Evolutionary conservation across 2,888 invertebrate species (phyloP).

Genomic region (Horisme vitalbata): DNA sequence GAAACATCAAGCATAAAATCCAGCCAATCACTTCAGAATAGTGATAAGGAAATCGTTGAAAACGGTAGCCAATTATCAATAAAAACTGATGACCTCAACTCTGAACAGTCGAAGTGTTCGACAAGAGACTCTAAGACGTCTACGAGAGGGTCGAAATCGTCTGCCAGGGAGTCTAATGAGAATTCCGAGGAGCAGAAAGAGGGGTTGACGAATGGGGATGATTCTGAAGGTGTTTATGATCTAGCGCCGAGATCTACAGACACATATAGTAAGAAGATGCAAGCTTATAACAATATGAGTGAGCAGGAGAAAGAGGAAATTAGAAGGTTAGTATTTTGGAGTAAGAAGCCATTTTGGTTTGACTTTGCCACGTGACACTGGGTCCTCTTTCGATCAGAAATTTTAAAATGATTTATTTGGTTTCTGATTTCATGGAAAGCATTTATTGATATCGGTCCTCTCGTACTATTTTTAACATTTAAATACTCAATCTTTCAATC

Average conservation of each 20-base stretch:
- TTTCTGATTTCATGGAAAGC: too few relatives aligned
- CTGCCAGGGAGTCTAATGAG: conserved; percentile 52
- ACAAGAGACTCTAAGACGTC: conserved; percentile 42
- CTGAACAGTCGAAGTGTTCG: conserved; percentile 53
- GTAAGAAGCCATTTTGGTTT: too few relatives aligned
- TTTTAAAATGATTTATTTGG: too few relatives aligned
- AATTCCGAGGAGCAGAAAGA: conserved; percentile 54
- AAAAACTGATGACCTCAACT: conserved; percentile 69
- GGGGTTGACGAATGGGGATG: conserved; percentile 63
- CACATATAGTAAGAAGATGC: conserved; percentile 76
- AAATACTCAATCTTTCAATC: too few relatives aligned
- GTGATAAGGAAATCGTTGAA: conserved; percentile 60
- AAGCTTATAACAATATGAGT: conserved; percentile 72
- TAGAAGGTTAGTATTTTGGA: conserved; percentile 68
- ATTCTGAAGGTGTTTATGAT: conserved; percentile 71
- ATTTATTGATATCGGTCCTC: too few relatives aligned
- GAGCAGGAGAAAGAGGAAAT: conserved; percentile 75
- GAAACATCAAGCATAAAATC: conserved; percentile 68
- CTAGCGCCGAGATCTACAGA: conserved; percentile 69
- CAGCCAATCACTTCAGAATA: conserved; percentile 44
- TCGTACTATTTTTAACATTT: too few relatives aligned
- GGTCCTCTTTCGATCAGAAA: too few relatives aligned
- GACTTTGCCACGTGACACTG: too few relatives aligned
- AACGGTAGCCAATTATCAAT: conserved; percentile 71
- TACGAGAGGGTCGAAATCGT: conserved; percentile 51